Base-by-base conservation (phyloP, 2,888 invertebrate species). In the Apamea epomidion region DNA sequence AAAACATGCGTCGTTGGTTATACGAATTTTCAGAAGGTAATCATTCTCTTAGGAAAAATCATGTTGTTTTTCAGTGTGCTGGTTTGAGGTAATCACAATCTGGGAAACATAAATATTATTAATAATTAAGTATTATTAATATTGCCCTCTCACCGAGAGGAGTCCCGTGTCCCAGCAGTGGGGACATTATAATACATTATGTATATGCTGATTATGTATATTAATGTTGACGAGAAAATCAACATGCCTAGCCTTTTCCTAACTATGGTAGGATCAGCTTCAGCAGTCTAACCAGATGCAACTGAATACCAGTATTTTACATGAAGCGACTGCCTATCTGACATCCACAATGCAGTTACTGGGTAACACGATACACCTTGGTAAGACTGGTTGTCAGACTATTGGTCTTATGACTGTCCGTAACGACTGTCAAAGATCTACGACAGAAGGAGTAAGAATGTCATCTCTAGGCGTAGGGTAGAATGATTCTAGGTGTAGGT, bases 1-100 rank as follows among this genome's bases (percentile, higher is more conserved):
- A 76, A 84, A 84, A 88, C 83, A 78, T 76, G 62, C 69, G 68
- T 68, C 48, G 72, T 76, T 60, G 54, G 67, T 80, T 84, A 77
- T 81, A 80, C 45, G 72, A 81, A 78, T 76, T 81, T 87, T 45
- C 60, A 16, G 12, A 54, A 71, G 48, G 45, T 32, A 77, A 87
- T 68, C 64, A 77, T 68, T 70, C 14, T 70, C 37, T 67, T 62
- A 51, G 32, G 21, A 58, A 74, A 72, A 32, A 51, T 73, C 12
- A 64, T 42, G 37, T 58, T n/a, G 51, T 60, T 78, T 70, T 73
- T 58, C 7, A 29, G 14, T 64, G 14, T 48, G 6, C n/a, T n/a
- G n/a, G n/a, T n/a, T n/a, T n/a, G n/a, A n/a, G n/a, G n/a, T n/a
- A n/a, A n/a, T n/a, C n/a, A n/a, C 29, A 29, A 62, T 62, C 14